Evolutionary conservation across 2,113 vertebrate species (phyloP).

Genomic region (Recurvirostra avosetta): DNA sequence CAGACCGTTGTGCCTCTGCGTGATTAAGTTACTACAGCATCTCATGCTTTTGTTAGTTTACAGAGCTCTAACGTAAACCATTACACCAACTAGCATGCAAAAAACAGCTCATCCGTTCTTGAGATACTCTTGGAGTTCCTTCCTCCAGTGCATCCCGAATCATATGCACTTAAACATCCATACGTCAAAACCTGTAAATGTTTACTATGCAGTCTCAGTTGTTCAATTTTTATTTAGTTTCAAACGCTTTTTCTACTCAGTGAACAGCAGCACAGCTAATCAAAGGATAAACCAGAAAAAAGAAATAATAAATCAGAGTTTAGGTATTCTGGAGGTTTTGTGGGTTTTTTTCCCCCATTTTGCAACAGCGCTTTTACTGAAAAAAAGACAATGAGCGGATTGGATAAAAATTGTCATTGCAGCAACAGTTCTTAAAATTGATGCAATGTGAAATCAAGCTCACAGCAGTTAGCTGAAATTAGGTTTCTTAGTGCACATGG

Average conservation of each 20-base stretch:
- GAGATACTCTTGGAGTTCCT: not conserved
- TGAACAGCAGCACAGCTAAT: not conserved
- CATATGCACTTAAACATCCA: not conserved
- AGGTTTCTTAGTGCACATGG: not conserved
- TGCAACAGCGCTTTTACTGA: not conserved
- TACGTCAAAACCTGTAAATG: not conserved
- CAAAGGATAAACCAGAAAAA: not conserved
- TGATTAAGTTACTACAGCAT: constrained; percentile 31
- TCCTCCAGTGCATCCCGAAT: not conserved
- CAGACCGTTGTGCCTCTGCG: not conserved
- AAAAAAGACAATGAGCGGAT: not conserved
- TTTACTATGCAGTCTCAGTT: not conserved
- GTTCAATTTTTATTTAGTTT: not conserved
- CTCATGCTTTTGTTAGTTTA: constrained; percentile 27
- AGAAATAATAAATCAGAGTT: not conserved
- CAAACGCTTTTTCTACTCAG: not conserved
- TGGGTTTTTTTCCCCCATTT: not conserved
- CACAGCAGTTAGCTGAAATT: not conserved
- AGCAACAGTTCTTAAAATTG: not conserved
- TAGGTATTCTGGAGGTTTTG: not conserved
- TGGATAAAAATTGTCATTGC: not conserved
- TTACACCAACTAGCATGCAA: not conserved
- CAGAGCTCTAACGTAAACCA: not conserved
- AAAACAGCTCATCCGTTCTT: not conserved
- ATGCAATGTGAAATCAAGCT: not conserved